Evolutionary conservation across 2,797 vertebrate genomes (phyloP).

Genomic region (Tokudaia tokunoshimensis): DNA sequence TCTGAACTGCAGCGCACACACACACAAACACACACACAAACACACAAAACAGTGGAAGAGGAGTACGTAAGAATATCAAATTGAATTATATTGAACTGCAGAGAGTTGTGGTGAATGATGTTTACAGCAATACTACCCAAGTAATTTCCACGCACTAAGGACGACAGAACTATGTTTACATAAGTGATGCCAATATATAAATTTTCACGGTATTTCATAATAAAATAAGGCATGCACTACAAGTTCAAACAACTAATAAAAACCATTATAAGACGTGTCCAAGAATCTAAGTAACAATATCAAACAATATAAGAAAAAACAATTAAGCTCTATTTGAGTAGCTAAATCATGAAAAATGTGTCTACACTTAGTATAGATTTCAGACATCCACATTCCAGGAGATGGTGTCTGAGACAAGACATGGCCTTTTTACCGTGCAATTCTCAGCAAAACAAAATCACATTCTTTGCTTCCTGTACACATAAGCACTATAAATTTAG

Average conservation of each 20-base stretch:
- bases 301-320: background rate
- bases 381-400: background rate
- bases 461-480: background rate
- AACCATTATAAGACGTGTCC: background rate
- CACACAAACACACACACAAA: background rate
- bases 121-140: background rate
- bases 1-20: background rate
- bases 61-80: background rate
- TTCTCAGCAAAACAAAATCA: slow-evolving; percentile 16
- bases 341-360: background rate
- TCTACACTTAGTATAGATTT: background rate
- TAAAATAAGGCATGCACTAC: background rate
- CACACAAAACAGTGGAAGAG: background rate
- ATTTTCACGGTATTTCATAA: background rate
- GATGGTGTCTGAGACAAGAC: background rate
- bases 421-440: background rate
- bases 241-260: background rate
- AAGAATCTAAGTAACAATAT: background rate
- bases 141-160: background rate
- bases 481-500: background rate
- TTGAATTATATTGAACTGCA: background rate
- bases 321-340: background rate
- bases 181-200: background rate
- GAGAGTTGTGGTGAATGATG: too few relatives aligned
- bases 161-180: background rate